These are phyloP conservation scores for Asarcornis scutulata DNA, from an alignment of 2,113 vertebrate species.

Conservation along the genomic window DNA sequence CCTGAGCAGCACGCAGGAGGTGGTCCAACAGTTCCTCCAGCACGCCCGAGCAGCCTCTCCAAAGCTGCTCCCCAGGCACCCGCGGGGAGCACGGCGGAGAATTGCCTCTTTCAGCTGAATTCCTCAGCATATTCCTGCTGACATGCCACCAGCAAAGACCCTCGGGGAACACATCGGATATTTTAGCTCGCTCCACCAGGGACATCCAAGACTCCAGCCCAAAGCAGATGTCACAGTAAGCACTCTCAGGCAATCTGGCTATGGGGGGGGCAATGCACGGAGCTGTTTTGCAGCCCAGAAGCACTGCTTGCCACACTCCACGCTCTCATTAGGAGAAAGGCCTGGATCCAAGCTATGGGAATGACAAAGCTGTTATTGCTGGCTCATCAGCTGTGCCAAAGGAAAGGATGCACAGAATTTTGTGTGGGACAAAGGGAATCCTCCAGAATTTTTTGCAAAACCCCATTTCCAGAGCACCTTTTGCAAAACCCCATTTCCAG, in stretches of 20 bases:
- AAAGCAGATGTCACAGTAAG: slow-evolving; percentile 46
- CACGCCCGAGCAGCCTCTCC: neutral
- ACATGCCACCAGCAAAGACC: slow-evolving; percentile 63
- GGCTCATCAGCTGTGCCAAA: neutral
- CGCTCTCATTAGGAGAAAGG: neutral
- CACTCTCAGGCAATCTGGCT: neutral
- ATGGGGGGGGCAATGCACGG: neutral
- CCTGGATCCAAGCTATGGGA: neutral
- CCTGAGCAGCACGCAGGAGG: neutral
- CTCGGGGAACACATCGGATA: slow-evolving; percentile 48
- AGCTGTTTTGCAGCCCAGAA: slow-evolving; percentile 2
- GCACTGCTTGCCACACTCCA: neutral
- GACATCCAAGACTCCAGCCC: slow-evolving; percentile 9
- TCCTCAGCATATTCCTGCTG: slow-evolving; percentile 43
- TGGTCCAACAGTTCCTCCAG: neutral
- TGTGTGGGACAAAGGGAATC: neutral
- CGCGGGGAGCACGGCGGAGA: neutral
- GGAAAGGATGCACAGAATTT: neutral
- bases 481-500: neutral
- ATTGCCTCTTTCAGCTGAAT: slow-evolving; percentile 11
- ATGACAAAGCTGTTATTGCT: neutral
- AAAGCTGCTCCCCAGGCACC: slow-evolving; percentile 10
- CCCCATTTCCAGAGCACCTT: neutral
- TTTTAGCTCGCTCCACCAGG: slow-evolving; percentile 59
- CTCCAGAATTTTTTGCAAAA: neutral